Evolutionary conservation across 2,888 invertebrate genomes (phyloP), one percentile per base, ranked within the genome.

Genomic region (Baronia brevicornis): DNA sequence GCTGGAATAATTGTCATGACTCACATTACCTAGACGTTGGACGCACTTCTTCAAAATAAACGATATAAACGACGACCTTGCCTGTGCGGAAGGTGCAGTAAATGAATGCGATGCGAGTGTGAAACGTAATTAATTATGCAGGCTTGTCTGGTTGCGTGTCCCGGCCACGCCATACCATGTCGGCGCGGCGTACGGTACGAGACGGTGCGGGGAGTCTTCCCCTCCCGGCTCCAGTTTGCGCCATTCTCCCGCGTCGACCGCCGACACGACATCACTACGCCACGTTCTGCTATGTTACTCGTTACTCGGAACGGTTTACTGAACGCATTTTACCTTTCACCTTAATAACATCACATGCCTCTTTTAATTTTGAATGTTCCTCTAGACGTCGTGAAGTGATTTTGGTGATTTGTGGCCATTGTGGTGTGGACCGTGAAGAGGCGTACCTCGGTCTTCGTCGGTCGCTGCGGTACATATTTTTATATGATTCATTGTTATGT

Each of bases 271-370:
- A 67, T 63, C 77, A 61, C 73, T 71, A 56, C 71, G 70, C 75
- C 64, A 62, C 72, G 61, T 57, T 65, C 59, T 64, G 64, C 62
- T 70, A 65, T 66, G 68, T 63, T 70, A 69, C 69, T 72, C 70
- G 68, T 63, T 61, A 63, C 66, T 67, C 63, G 60, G 58, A 67
- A 67, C 69, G 66, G 62, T 72, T 72, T 73, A 63, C 70, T 62
- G 67, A 69, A 70, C 69, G 66, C 71, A 71, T 73, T 70, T 70
- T 72, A 68, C 80, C 79, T 82, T 78, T 82, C 79, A 79, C 79
- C 70, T 69, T 66, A 64, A 55, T 63, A 67, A 47, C 69, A 59
- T 67, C 72, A 71, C 68, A 63, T 70, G 65, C 62, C 71, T 43
- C 19, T 40, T 55, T 52, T 37, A 68, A 60, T 61, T 63, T 59